These are phyloP conservation scores for Eumacrocentrus americanus DNA, from an alignment of 2,888 invertebrate genomes.

Conservation along the genomic window DNA sequence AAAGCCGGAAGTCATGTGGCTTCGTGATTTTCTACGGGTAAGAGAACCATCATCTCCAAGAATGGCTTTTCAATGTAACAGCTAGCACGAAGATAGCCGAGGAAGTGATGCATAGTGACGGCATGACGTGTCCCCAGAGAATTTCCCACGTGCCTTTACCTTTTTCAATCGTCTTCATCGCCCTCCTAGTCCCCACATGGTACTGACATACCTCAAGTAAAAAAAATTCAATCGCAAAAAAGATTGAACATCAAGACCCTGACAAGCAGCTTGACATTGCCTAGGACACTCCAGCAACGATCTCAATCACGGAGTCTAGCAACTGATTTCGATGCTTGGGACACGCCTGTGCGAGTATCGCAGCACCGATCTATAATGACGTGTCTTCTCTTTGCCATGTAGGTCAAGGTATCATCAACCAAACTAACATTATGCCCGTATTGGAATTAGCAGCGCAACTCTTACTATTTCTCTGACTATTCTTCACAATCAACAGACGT, in stretches of 20 bases:
- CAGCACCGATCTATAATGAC: slow-evolving; percentile 31
- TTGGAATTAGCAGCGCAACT: slow-evolving; percentile 40
- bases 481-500: slow-evolving; percentile 1
- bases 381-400: slow-evolving; percentile 47
- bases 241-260: not conserved
- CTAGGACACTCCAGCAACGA: not conserved
- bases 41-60: slow-evolving; percentile 45
- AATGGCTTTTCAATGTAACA: not conserved
- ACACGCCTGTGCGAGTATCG: slow-evolving; percentile 8
- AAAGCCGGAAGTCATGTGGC: slow-evolving; percentile 86
- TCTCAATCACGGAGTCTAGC: slow-evolving; percentile 1
- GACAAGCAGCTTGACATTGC: not conserved
- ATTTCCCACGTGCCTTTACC: slow-evolving; percentile 8
- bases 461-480: slow-evolving; percentile 21
- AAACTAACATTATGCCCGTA: slow-evolving; percentile 59
- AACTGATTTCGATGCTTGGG: slow-evolving; percentile 4
- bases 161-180: not conserved
- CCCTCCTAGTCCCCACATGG: not conserved
- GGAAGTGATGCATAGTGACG: slow-evolving; percentile 10
- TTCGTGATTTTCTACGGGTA: slow-evolving; percentile 86
- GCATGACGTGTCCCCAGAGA: slow-evolving; percentile 21
- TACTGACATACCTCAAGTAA: not conserved
- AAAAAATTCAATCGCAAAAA: not conserved
- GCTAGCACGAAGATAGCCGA: not conserved
- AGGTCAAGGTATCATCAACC: slow-evolving; percentile 57